Conservation (phyloP, 2,888 invertebrate genomes). For the Dyspetes luteomarginatus region DNA sequence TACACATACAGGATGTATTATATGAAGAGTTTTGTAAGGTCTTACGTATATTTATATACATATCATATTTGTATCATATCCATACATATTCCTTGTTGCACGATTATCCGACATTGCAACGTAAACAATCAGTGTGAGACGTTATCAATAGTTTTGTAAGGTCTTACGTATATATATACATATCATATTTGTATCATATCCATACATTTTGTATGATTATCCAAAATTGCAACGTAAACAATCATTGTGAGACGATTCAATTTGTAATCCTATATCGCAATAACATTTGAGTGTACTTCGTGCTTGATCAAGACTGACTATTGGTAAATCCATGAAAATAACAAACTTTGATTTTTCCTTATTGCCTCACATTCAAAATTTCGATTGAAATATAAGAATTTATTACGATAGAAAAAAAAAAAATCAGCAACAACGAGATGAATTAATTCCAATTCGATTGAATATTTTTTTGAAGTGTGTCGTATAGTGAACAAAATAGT, state of each 20-base stretch:
- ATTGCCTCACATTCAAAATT: too few relatives aligned
- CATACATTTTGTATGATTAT: too few relatives aligned
- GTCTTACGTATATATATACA: background rate
- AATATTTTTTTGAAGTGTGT: too few relatives aligned
- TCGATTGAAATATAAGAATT: too few relatives aligned
- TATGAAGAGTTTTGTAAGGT: conserved; percentile 20
- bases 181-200: too few relatives aligned
- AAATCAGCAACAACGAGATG: too few relatives aligned
- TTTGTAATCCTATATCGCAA: conserved; percentile 1
- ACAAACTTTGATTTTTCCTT: too few relatives aligned
- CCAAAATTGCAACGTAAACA: background rate
- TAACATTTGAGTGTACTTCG: background rate
- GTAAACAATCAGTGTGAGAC: background rate
- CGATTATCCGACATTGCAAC: background rate
- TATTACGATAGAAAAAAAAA: too few relatives aligned
- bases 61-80: too few relatives aligned
- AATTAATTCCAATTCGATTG: too few relatives aligned
- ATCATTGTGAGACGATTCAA: background rate
- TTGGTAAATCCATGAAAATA: background rate
- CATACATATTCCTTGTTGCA: too few relatives aligned
- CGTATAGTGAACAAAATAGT: too few relatives aligned
- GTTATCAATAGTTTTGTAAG: conserved; percentile 16
- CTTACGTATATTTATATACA: background rate
- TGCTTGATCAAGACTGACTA: conserved; percentile 1
- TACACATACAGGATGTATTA: background rate